Percentiles rank a stretch among this genome's conserved stretches.
phyloP scores from a whole-genome alignment of 2,888 invertebrate species.

The Pammene fasciana region DNA sequence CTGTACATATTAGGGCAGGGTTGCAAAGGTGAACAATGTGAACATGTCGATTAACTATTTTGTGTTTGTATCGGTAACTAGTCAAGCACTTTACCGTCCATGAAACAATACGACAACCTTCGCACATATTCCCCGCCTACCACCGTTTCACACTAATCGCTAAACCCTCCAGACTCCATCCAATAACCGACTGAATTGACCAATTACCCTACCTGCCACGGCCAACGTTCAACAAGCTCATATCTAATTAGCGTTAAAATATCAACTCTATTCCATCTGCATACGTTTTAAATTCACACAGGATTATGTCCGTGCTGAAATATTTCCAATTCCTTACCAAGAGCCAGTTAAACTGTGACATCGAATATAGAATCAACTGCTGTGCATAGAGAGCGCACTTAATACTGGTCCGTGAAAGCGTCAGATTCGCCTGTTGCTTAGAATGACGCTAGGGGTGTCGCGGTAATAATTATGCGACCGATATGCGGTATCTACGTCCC shows the following conservation, averaged over 20 bases:
- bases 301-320: neutral
- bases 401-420: neutral
- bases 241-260: neutral
- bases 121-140: neutral
- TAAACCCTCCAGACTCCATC: slow-evolving; percentile 15
- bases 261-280: neutral
- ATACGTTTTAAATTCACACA: neutral
- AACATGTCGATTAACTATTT: too few relatives aligned
- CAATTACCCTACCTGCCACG: slow-evolving; percentile 53
- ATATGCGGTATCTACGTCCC: slow-evolving; percentile 25
- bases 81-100: too few relatives aligned
- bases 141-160: slow-evolving; percentile 19
- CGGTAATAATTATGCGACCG: slow-evolving; percentile 57
- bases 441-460: slow-evolving; percentile 46
- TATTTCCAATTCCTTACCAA: neutral
- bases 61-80: too few relatives aligned
- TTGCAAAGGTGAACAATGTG: too few relatives aligned
- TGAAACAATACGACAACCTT: neutral
- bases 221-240: neutral
- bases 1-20: too few relatives aligned
- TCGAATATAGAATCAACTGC: neutral
- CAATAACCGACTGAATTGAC: slow-evolving; percentile 37
- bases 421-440: slow-evolving; percentile 38
- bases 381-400: slow-evolving; percentile 2
- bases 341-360: neutral